Base-by-base conservation (phyloP, 2,113 vertebrate genomes). In the Hemiprocne comata region DNA sequence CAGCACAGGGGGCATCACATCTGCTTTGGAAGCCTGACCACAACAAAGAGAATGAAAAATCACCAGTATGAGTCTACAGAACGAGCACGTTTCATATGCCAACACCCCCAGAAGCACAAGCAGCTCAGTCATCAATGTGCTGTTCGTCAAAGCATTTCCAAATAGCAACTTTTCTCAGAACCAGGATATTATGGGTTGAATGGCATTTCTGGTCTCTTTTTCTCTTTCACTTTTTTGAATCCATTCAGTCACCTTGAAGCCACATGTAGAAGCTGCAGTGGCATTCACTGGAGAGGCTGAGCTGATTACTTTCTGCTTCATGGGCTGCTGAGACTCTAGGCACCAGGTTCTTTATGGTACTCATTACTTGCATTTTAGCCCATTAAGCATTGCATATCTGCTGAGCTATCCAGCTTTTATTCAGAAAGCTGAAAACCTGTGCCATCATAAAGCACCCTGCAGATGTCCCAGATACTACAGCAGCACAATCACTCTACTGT, bases 391-490 rank as follows among this genome's bases (percentile, higher is more conserved):
- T 69, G 54, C 40, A n/a, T 71, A 93, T 94, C 87, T 95, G 93
- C 84, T 97, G 96, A 97, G 87, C 74, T 94, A 85, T 73, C 81
- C 84, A 89, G 69, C 75, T 93, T 91, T 82, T 96, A 81, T 92
- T 94, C 87, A 93, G 50, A 95, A 96, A 91, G 13, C 58, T 82
- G 75, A 94, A 94, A 96, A 94, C 38, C 61, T 91, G 74, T 94
- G 58, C 84, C 86, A 82, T 79, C 87, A 82, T 55, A 74, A 74
- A 89, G 70, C 84, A 91, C 62, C 72, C 89, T 57, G 58, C 74
- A 94, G 61, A 94, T 89, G 91, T 28, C 96, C 93, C 71, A 94
- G 87, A 94, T 96, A 95, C 50, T 91, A 42, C 81, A 89, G 36
- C 65, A 93, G 40, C 93, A 95, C 93, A 94, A 89, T 93, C 77